Evolutionary conservation across 1,140 invertebrate genomes (phyloP).

Genomic region (Drosophila pruinosa): DNA sequence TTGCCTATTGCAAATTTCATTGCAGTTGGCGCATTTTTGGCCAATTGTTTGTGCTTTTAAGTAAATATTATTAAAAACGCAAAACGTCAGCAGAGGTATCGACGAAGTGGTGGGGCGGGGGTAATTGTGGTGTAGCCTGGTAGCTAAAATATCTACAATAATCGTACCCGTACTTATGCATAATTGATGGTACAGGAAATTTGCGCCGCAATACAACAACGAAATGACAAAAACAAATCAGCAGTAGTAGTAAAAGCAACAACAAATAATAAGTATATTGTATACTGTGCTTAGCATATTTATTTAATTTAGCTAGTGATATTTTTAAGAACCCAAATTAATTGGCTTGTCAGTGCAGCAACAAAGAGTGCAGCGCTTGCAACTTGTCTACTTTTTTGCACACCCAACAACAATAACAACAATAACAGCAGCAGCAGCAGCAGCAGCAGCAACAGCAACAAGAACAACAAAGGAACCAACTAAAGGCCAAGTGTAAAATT

Average conservation of each 20-base stretch:
- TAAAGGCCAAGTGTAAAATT: conserved; percentile 81
- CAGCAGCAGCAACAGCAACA: conserved; percentile 35
- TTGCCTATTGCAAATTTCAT: conserved; percentile 37
- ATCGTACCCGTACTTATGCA: conserved; percentile 47
- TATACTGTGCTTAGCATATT: conserved; percentile 61
- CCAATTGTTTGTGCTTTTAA: conserved; percentile 75
- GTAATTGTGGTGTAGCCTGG: neutral
- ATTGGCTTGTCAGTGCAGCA: conserved; percentile 60
- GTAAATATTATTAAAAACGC: conserved; percentile 79
- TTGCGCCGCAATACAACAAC: conserved; percentile 31
- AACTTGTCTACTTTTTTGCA: conserved; percentile 61
- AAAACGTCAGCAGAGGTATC: conserved; percentile 38
- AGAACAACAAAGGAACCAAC: conserved; percentile 48
- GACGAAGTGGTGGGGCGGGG: neutral
- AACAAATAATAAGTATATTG: conserved; percentile 31
- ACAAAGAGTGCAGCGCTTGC: conserved; percentile 53
- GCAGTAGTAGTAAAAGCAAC: neutral
- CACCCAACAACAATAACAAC: conserved; percentile 34
- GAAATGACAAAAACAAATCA: neutral
- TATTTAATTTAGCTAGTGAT: conserved; percentile 75
- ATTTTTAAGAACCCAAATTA: conserved; percentile 75
- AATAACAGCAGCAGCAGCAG: conserved; percentile 29
- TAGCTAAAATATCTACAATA: conserved; percentile 48
- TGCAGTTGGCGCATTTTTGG: conserved; percentile 62
- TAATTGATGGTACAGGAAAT: conserved; percentile 78